Evolutionary conservation across 2,113 vertebrate genomes (phyloP).

Genomic region (Epinephelus moara): DNA sequence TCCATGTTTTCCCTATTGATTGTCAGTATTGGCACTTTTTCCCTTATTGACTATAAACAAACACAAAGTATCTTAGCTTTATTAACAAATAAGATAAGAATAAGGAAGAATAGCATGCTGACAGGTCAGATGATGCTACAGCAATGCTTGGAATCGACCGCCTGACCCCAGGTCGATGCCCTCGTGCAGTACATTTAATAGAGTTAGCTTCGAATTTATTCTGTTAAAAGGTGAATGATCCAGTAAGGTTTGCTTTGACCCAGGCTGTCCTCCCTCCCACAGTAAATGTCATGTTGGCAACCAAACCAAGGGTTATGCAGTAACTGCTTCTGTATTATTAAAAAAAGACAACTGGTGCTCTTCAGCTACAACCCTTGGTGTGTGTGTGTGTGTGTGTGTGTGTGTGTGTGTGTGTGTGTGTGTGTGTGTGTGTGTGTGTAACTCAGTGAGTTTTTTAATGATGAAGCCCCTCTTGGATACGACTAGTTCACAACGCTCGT

Average conservation of each 20-base stretch:
- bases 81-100: not conserved
- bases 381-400: not conserved
- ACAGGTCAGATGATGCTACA: not conserved
- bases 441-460: not conserved
- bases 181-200: not conserved
- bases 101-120: not conserved
- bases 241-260: not conserved
- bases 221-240: not conserved
- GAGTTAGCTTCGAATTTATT: not conserved
- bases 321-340: not conserved
- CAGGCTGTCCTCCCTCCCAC: not conserved
- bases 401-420: not conserved
- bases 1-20: not conserved
- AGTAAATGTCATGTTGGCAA: not conserved
- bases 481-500: not conserved
- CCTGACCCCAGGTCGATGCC: not conserved
- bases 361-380: not conserved
- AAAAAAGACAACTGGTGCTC: not conserved
- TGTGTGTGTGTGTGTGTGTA: not conserved
- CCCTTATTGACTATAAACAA: no score
- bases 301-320: not conserved
- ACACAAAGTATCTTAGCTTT: not conserved
- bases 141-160: not conserved
- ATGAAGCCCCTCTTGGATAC: not conserved
- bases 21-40: not conserved